Evolutionary conservation across 92 coral and sea anemone genomes (phyloP).

Genomic region (Bergia sp.): DNA sequence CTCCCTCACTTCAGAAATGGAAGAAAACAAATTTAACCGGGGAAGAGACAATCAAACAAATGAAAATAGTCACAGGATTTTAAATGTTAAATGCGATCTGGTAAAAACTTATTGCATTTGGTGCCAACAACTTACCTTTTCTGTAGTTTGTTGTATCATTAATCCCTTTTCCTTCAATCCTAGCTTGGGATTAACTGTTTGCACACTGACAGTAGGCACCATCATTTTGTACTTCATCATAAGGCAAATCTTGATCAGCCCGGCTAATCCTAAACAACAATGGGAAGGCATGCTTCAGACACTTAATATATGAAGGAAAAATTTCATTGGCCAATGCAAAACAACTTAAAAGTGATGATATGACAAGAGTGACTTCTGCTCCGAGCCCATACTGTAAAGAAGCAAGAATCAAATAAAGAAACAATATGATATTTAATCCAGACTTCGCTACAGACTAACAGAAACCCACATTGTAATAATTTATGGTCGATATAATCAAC

Average conservation of each 20-base stretch:
- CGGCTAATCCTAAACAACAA: slow-evolving; percentile 72
- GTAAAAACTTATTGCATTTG: neutral
- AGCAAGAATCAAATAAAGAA: neutral
- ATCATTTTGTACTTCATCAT: slow-evolving; percentile 69
- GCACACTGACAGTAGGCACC: slow-evolving; percentile 79
- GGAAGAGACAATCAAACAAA: no score
- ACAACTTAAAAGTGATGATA: neutral
- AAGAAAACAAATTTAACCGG: no score
- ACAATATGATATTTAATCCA: no score
- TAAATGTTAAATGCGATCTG: neutral
- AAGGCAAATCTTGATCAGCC: slow-evolving; percentile 71
- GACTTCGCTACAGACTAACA: no score
- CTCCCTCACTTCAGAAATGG: no score
- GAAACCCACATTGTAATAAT: no score
- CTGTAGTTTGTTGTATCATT: slow-evolving; percentile 62
- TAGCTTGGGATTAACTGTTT: slow-evolving; percentile 63
- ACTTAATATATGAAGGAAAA: slow-evolving; percentile 67
- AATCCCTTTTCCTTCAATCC: slow-evolving; percentile 66
- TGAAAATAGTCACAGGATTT: neutral
- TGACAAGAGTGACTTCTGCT: neutral
- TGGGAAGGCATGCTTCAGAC: no score
- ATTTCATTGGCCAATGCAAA: slow-evolving; percentile 56
- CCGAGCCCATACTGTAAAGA: no score
- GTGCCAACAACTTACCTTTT: slow-evolving; percentile 15
- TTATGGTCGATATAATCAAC: no score